Percentiles rank a stretch among this genome's conserved stretches.
phyloP scores from a whole-genome alignment of 2,797 vertebrate species.

The Onychomys leucogaster region DNA sequence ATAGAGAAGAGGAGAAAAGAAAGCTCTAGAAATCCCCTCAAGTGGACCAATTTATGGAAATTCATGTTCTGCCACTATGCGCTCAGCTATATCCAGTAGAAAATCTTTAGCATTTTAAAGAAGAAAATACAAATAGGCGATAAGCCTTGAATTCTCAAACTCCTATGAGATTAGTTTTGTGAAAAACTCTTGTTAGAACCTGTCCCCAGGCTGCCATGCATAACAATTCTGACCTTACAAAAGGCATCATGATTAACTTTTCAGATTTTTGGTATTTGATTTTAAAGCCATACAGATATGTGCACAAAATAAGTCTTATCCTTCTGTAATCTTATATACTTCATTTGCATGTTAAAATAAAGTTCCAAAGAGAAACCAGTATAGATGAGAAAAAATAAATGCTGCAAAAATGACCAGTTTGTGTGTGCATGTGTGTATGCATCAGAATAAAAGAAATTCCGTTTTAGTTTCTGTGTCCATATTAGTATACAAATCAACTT shows the following conservation, averaged over 20 bases:
- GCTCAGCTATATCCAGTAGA: slow-evolving; percentile 14
- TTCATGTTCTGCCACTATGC: slow-evolving; percentile 32
- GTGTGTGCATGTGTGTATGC: not conserved
- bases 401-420: not conserved
- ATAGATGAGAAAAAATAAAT: slow-evolving; percentile 53
- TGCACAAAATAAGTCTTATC: slow-evolving; percentile 30
- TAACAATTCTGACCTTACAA: slow-evolving; percentile 62
- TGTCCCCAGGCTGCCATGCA: slow-evolving; percentile 10
- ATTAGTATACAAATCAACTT: not conserved
- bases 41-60: slow-evolving; percentile 70
- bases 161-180: slow-evolving; percentile 67
- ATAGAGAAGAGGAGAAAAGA: slow-evolving; percentile 67
- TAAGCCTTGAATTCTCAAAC: slow-evolving; percentile 67
- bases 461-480: not conserved
- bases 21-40: slow-evolving; percentile 63
- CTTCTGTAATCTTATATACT: slow-evolving; percentile 48
- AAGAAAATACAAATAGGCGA: slow-evolving; percentile 63
- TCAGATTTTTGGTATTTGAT: slow-evolving; percentile 46
- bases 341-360: slow-evolving; percentile 58
- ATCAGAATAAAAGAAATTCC: not conserved
- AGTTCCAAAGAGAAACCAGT: slow-evolving; percentile 38
- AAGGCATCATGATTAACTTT: slow-evolving; percentile 61
- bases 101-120: slow-evolving; percentile 68
- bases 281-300: slow-evolving; percentile 63
- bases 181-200: slow-evolving; percentile 58